Evolutionary conservation across 2,797 vertebrate species (phyloP).

Genomic region (Gallirallus australis): DNA sequence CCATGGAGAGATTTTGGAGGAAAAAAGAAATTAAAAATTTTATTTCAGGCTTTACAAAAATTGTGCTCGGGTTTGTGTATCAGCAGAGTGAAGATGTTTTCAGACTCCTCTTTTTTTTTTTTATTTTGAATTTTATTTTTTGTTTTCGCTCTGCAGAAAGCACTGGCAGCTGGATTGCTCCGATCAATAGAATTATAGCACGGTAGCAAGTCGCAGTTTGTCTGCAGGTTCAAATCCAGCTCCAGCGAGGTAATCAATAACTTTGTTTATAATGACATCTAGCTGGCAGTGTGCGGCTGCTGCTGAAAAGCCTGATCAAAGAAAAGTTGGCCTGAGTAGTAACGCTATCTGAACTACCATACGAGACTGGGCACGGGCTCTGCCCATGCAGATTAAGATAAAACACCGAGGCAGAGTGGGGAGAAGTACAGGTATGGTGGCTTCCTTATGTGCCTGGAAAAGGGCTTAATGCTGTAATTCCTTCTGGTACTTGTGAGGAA

Average conservation of each 20-base stretch:
- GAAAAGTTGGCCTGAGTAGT: neutral
- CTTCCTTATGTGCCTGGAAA: neutral
- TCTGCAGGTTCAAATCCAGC: slow-evolving; percentile 43
- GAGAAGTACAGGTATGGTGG: fast-evolving
- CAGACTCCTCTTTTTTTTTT: neutral
- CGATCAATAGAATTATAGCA: slow-evolving; percentile 48
- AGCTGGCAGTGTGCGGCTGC: slow-evolving; percentile 13
- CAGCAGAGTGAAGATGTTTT: neutral
- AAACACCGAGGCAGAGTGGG: neutral
- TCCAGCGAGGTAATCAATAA: slow-evolving; percentile 48
- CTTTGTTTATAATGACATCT: slow-evolving; percentile 69
- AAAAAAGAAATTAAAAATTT: neutral
- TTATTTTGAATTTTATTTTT: neutral
- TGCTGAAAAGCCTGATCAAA: neutral
- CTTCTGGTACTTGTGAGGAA: neutral
- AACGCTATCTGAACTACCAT: neutral
- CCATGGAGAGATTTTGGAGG: neutral
- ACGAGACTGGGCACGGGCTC: neutral
- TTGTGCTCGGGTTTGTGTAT: neutral
- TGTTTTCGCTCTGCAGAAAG: neutral
- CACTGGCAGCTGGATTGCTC: slow-evolving; percentile 38
- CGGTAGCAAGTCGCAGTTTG: neutral
- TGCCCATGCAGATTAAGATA: neutral
- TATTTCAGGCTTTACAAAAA: neutral
- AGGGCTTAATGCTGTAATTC: neutral